Base-by-base conservation (phyloP, 2,113 vertebrate genomes). In the Neodon shergylaensis region DNA sequence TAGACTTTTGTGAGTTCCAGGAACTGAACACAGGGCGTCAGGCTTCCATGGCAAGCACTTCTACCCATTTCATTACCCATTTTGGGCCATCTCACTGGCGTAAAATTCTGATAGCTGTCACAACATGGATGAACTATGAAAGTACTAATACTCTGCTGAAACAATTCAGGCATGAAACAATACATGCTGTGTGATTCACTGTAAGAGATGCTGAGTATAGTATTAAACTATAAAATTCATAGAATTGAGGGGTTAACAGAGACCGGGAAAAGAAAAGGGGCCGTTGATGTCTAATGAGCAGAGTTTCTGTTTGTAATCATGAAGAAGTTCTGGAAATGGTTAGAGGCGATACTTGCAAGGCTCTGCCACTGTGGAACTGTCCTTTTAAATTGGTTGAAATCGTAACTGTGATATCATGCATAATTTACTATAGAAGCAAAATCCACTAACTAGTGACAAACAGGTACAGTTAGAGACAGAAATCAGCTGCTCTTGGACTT, bases 391-490 rank as follows among this genome's bases (percentile, higher is more conserved):
- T 76, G 14, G 54, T 74, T 77, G 61, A n/a, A 88, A 52, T 86
- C 39, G 2, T 61, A 49, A 89, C 39, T 58, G 66, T 79, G 28
- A 78, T 77, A 31, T 49, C 65, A 12, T 66, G 1, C 76, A 72
- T 82, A 70, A 44, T 78, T 92, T 86, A 63, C 28, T 63, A 94
- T 33, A 91, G 44, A 79, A 82, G 91, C 88, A 84, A 78, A 42
- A 10, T 65, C 44, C 79, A 54, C 92, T 83, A 82, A 89, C 1
- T 79, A 74, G 54, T 87, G 83, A 63, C 31, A 95, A 85, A 65
- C 42, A 93, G 47, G 44, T 73, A 86, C 49, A 79, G 31, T 81
- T 94, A 65, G 85, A 91, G 79, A 86, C 47, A 61, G 42, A 92
- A 90, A 73, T 61, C 42, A 73, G 72, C 72, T 87, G 26, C 7